Evolutionary conservation across 2,888 invertebrate species (phyloP).

Genomic region (Adelognathus sp.): DNA sequence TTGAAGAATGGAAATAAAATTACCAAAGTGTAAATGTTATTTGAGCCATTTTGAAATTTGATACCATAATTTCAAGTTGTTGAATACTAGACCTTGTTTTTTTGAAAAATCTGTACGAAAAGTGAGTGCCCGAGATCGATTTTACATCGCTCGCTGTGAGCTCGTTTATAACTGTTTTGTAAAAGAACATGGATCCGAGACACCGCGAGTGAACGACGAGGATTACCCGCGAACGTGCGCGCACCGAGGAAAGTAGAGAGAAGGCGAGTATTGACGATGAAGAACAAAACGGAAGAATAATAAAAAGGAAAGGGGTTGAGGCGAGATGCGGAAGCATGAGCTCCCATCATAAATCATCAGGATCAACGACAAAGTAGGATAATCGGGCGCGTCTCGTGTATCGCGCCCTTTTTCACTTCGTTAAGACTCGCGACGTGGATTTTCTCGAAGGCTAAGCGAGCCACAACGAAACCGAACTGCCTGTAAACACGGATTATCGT

Average conservation of each 20-base stretch:
- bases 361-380: constrained; percentile 30
- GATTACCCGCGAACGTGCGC: neutral
- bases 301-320: neutral
- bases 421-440: constrained; percentile 1
- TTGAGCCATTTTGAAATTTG: too few relatives aligned
- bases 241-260: neutral
- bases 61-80: too few relatives aligned
- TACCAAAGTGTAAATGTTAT: too few relatives aligned
- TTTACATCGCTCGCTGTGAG: neutral
- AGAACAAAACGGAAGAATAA: neutral
- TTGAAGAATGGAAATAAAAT: too few relatives aligned
- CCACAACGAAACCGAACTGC: neutral
- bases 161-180: neutral
- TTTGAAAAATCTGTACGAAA: neutral
- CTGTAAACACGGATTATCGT: constrained; percentile 41
- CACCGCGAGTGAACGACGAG: neutral
- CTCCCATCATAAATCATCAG: constrained; percentile 22
- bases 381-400: constrained; percentile 10
- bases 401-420: constrained; percentile 10
- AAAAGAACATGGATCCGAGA: neutral
- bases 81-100: too few relatives aligned
- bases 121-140: neutral
- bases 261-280: neutral
- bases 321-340: constrained; percentile 13
- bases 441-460: neutral